phyloP scores from a whole-genome alignment of 1,140 invertebrate genomes.

The Batillaria attramentaria region DNA sequence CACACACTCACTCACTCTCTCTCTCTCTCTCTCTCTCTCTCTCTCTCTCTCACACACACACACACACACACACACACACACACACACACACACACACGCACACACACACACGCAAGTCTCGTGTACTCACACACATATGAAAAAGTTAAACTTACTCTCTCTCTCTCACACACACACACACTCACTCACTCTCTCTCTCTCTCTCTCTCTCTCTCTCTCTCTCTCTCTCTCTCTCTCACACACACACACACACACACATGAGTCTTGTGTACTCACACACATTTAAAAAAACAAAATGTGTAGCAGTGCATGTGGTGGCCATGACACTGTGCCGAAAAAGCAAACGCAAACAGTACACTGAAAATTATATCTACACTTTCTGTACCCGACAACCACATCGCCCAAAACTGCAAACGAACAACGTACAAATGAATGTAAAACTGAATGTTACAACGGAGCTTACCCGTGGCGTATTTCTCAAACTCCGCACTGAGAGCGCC shows the following conservation, averaged over 20 bases:
- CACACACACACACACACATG: neutral
- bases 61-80: neutral
- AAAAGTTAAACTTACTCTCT: neutral
- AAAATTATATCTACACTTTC: no score
- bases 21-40: neutral
- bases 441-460: no score
- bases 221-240: neutral
- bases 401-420: neutral
- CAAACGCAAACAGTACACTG: no score
- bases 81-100: neutral
- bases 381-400: neutral
- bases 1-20: neutral
- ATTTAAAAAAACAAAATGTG: neutral
- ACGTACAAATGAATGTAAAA: no score
- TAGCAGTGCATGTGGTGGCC: neutral
- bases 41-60: neutral
- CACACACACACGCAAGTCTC: neutral
- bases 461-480: no score
- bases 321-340: no score
- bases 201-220: constrained; percentile 1
- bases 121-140: neutral
- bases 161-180: neutral
- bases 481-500: no score
- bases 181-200: neutral
- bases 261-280: no score